Conservation (phyloP, 2,797 vertebrate genomes). For the Peromyscus nudipes region DNA sequence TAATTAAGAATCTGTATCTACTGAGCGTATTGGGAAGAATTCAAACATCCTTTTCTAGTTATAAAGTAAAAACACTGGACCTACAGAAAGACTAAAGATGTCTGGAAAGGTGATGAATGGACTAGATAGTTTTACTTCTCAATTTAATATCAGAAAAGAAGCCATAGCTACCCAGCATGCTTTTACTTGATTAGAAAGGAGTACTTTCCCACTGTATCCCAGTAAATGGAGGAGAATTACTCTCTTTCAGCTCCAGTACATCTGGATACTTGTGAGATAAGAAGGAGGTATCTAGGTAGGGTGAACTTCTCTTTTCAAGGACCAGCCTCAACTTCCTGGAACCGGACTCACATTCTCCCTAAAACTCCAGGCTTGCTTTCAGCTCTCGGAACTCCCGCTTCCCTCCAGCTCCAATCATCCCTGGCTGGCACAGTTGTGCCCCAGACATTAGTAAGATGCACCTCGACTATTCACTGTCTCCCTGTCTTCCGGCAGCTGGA, state of each 20-base stretch:
- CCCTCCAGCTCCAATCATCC: constrained; percentile 16
- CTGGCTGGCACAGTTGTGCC: not conserved
- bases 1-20: constrained; percentile 40
- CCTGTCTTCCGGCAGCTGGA: not conserved
- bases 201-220: constrained; percentile 10
- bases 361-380: constrained; percentile 3
- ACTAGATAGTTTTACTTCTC: constrained; percentile 44
- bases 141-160: constrained; percentile 48
- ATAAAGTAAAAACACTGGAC: constrained; percentile 62
- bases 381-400: constrained; percentile 10
- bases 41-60: constrained; percentile 64
- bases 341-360: constrained; percentile 21
- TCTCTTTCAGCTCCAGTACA: constrained; percentile 2
- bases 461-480: constrained; percentile 4
- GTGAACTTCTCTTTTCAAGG: constrained; percentile 38
- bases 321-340: not conserved
- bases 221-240: constrained; percentile 20
- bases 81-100: constrained; percentile 55
- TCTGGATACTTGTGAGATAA: not conserved
- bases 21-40: constrained; percentile 57
- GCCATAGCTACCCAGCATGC: not conserved
- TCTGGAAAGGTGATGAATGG: constrained; percentile 31
- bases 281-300: not conserved
- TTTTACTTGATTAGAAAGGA: constrained; percentile 37
- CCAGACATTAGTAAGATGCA: not conserved